These are phyloP conservation scores for Catocala sponsa DNA, from an alignment of 2,888 invertebrate genomes.

Conservation along the genomic window DNA sequence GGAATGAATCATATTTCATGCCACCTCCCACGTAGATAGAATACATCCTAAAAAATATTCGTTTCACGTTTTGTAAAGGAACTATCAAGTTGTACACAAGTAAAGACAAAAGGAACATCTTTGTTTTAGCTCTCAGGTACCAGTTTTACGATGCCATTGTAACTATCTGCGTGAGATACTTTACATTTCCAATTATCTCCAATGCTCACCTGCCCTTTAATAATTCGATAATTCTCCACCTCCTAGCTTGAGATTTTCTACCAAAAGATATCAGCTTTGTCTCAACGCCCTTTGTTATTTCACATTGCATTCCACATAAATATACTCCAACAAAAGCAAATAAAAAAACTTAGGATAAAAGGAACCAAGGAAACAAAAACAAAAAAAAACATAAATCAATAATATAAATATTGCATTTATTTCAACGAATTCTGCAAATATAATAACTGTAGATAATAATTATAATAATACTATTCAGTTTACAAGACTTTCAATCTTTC, in stretches of 20 bases:
- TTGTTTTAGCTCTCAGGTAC: constrained; percentile 79
- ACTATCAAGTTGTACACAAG: constrained; percentile 50
- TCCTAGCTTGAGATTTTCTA: constrained; percentile 63
- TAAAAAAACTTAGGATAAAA: constrained; percentile 74
- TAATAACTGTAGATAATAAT: constrained; percentile 87
- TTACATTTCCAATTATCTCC: constrained; percentile 55
- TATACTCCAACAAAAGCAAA: constrained; percentile 61
- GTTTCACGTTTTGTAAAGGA: constrained; percentile 45
- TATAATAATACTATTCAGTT: constrained; percentile 87
- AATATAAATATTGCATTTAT: constrained; percentile 89
- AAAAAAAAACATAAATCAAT: constrained; percentile 85
- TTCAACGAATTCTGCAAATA: constrained; percentile 88
- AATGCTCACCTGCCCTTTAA: constrained; percentile 70
- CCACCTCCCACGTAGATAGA: constrained; percentile 69
- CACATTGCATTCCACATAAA: constrained; percentile 59
- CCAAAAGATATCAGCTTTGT: constrained; percentile 55
- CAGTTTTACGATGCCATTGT: constrained; percentile 58
- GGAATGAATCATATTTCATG: constrained; percentile 12
- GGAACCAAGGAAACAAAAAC: constrained; percentile 79
- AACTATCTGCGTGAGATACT: constrained; percentile 50
- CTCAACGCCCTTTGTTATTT: constrained; percentile 57
- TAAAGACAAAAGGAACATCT: constrained; percentile 60
- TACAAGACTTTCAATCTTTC: constrained; percentile 82
- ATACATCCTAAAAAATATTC: constrained; percentile 27
- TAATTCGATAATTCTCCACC: constrained; percentile 60